Percentiles rank a stretch among this genome's conserved stretches.
phyloP scores from a whole-genome alignment of 1,140 invertebrate genomes.

The Drosophila bifasciata region DNA sequence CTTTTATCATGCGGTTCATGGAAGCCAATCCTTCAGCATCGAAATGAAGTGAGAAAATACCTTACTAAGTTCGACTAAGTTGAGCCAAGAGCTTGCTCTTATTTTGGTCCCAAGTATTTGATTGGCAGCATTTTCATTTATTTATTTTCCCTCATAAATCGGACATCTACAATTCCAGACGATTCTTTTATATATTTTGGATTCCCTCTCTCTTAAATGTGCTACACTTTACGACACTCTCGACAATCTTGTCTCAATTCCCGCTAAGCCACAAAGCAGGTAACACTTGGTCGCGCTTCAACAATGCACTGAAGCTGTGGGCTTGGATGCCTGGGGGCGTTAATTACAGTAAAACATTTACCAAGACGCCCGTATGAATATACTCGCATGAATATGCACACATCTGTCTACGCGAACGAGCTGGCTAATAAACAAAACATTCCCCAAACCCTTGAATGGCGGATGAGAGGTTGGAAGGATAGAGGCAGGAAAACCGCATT shows the following conservation, averaged over 20 bases:
- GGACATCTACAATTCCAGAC: not conserved
- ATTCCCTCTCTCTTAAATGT: constrained; percentile 1
- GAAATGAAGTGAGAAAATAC: not conserved
- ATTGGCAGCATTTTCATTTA: not conserved
- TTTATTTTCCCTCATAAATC: not conserved
- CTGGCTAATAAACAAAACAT: constrained; percentile 54
- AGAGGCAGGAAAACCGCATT: constrained; percentile 52
- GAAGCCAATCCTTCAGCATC: not conserved
- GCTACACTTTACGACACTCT: not conserved
- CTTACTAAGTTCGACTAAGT: too few relatives aligned
- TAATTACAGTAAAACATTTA: constrained; percentile 71
- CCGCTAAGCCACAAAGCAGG: constrained; percentile 24
- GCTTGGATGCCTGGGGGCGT: constrained; percentile 26
- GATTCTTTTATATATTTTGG: not conserved
- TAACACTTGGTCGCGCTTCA: constrained; percentile 9
- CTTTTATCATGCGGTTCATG: constrained; percentile 30
- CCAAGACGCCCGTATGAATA: constrained; percentile 33
- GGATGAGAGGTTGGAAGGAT: not conserved
- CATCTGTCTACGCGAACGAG: constrained; percentile 4
- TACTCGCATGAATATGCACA: not conserved
- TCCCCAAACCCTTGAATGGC: not conserved
- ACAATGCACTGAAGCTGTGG: constrained; percentile 14
- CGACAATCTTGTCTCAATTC: constrained; percentile 5
- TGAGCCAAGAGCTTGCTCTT: not conserved
- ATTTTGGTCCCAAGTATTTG: not conserved